Conservation (phyloP, 2,888 invertebrate genomes). For the Phyllotreta striolata region DNA sequence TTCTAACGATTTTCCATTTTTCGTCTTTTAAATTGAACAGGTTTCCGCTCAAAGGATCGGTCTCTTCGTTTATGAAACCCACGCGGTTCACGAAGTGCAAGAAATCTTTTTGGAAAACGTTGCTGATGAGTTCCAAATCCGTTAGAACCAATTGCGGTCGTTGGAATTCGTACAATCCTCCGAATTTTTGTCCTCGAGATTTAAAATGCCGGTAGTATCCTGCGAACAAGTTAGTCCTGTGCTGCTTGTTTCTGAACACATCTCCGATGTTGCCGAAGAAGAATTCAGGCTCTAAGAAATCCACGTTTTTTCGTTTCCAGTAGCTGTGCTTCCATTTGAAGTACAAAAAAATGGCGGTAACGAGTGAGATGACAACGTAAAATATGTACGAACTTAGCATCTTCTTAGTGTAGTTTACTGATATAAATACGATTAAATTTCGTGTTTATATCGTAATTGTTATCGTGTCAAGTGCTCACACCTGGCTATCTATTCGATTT, state of each 20-base stretch:
- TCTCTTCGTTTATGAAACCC: slow-evolving; percentile 64
- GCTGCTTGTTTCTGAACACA: not conserved
- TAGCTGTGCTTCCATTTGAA: slow-evolving; percentile 42
- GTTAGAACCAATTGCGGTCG: slow-evolving; percentile 50
- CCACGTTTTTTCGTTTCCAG: slow-evolving; percentile 49
- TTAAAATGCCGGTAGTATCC: not conserved
- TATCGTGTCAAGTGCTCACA: too few species aligned
- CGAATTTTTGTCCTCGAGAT: not conserved
- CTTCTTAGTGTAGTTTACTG: too few species aligned
- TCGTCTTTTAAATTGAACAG: slow-evolving; percentile 70
- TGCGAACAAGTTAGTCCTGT: not conserved
- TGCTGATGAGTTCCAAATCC: slow-evolving; percentile 52
- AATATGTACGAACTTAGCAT: too few species aligned
- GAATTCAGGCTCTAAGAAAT: slow-evolving; percentile 45
- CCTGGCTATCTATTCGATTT: too few species aligned
- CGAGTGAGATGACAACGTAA: too few species aligned
- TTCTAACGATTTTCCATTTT: slow-evolving; percentile 56
- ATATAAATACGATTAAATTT: too few species aligned
- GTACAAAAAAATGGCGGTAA: not conserved
- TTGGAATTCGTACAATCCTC: not conserved
- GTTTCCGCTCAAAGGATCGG: slow-evolving; percentile 66
- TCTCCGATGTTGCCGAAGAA: slow-evolving; percentile 47
- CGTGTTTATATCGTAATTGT: too few species aligned
- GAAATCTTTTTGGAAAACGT: slow-evolving; percentile 54
- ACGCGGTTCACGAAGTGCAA: slow-evolving; percentile 61